Percentiles rank a stretch among this genome's conserved stretches.
phyloP scores from a whole-genome alignment of 2,888 invertebrate species.

The Kuschelorhynchus macadamiae region DNA sequence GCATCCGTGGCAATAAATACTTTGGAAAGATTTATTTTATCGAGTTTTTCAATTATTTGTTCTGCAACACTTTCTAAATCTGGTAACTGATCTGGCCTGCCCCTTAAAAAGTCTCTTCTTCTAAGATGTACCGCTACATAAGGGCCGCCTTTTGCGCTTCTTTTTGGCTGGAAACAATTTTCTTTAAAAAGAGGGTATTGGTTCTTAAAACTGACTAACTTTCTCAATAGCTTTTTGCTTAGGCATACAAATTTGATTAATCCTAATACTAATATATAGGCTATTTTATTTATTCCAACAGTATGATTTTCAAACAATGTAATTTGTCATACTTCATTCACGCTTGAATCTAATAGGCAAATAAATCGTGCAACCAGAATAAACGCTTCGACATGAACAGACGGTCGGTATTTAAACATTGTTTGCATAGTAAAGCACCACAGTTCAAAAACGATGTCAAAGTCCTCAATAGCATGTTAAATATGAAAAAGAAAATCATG shows the following conservation, averaged over 20 bases:
- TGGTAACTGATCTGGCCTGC: slow-evolving; percentile 83
- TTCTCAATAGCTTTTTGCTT: not conserved
- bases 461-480: too few species aligned
- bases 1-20: slow-evolving; percentile 93
- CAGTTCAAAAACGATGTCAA: too few species aligned
- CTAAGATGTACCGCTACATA: slow-evolving; percentile 91
- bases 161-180: slow-evolving; percentile 64
- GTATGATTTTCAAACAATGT: not conserved
- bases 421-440: too few species aligned
- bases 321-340: not conserved
- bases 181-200: not conserved
- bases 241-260: too few species aligned
- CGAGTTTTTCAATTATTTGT: slow-evolving; percentile 78
- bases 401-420: too few species aligned
- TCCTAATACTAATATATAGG: not conserved
- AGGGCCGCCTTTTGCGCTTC: slow-evolving; percentile 75
- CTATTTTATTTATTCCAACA: not conserved
- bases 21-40: slow-evolving; percentile 72
- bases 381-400: too few species aligned
- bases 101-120: slow-evolving; percentile 87
- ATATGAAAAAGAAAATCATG: too few species aligned
- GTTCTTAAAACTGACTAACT: not conserved
- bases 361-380: too few species aligned
- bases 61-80: slow-evolving; percentile 81
- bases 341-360: too few species aligned